phyloP scores from a whole-genome alignment of 2,797 vertebrate species.

The Sebastes nivosus region DNA sequence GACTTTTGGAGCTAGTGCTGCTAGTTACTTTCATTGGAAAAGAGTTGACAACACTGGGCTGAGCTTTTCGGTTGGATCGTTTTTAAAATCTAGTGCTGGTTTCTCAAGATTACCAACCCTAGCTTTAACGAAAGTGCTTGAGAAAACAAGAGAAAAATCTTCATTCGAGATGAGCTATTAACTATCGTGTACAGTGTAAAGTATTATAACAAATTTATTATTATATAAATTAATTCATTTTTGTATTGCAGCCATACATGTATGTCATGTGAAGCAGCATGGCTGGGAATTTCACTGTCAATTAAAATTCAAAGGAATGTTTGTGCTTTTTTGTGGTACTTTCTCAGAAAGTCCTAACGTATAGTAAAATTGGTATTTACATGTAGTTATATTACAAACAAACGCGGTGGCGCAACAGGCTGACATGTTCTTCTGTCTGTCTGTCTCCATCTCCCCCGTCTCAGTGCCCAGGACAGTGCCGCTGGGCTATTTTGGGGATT shows the following conservation, averaged over 20 bases:
- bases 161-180: background rate
- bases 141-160: background rate
- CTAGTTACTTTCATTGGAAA: too few species aligned
- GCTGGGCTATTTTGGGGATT: too few species aligned
- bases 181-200: background rate
- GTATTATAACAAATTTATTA: background rate
- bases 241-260: background rate
- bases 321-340: too few species aligned
- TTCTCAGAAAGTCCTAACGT: background rate
- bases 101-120: too few species aligned
- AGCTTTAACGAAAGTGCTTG: background rate
- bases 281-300: background rate
- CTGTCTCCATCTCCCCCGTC: too few species aligned
- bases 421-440: too few species aligned
- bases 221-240: background rate
- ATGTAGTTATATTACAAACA: background rate
- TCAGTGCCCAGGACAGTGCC: too few species aligned
- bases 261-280: background rate
- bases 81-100: too few species aligned
- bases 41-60: too few species aligned
- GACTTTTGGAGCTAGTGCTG: too few species aligned
- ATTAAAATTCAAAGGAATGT: background rate
- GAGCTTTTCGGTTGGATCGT: too few species aligned
- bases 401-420: too few species aligned
- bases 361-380: background rate